Conservation (phyloP, 2,113 vertebrate genomes). For the Struthio camelus region DNA sequence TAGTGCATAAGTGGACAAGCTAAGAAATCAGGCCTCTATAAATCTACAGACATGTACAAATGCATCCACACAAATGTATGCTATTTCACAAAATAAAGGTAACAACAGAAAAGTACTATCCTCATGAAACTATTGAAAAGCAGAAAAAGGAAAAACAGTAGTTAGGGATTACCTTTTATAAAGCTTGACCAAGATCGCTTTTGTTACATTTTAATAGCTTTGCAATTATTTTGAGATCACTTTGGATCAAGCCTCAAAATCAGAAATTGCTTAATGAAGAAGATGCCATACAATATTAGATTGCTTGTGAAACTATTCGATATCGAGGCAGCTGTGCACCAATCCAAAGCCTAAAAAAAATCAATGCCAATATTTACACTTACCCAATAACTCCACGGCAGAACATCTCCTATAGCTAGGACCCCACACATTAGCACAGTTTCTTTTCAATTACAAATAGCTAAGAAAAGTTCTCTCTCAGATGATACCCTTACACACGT, state of each 20-base stretch:
- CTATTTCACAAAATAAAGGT: neutral
- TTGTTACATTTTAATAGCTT: neutral
- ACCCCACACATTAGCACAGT: neutral
- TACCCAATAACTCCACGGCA: neutral
- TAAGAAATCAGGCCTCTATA: neutral
- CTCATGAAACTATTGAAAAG: neutral
- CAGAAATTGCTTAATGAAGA: neutral
- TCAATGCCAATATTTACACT: neutral
- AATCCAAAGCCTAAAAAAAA: neutral
- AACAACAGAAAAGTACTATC: neutral
- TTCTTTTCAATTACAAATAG: neutral
- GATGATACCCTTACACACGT: no score
- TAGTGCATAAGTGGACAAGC: neutral
- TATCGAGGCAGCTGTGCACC: neutral
- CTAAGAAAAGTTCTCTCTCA: neutral
- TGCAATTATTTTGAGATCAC: neutral
- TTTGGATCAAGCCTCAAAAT: neutral
- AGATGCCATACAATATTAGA: neutral
- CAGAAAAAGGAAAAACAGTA: neutral
- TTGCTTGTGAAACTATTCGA: neutral
- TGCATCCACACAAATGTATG: neutral
- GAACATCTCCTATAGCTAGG: neutral
- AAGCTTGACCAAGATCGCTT: neutral
- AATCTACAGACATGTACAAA: neutral
- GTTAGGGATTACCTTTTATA: neutral